Evolutionary conservation across 1,140 invertebrate species (phyloP).

Genomic region (Sycobia sp.): DNA sequence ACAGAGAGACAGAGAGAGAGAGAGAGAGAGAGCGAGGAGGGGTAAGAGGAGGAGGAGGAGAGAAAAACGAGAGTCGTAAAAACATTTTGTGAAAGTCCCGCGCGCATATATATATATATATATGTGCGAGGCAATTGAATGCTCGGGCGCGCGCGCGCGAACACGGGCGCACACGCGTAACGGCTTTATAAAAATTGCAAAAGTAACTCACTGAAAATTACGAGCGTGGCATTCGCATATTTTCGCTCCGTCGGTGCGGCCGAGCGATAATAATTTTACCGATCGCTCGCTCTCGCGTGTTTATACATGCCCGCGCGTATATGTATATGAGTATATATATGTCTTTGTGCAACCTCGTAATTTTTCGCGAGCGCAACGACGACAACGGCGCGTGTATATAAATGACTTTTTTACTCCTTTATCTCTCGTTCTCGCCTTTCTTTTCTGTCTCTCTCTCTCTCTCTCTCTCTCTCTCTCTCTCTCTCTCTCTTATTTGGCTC

Average conservation of each 20-base stretch:
- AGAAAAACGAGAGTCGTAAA: slow-evolving; percentile 31
- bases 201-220: slow-evolving; percentile 25
- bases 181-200: slow-evolving; percentile 26
- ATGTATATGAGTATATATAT: too few species aligned
- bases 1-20: too few species aligned
- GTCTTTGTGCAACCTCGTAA: slow-evolving; percentile 20
- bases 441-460: not conserved
- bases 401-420: not conserved
- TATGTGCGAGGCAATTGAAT: slow-evolving; percentile 16
- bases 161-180: not conserved
- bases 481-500: too few species aligned
- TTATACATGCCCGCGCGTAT: too few species aligned
- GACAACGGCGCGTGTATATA: slow-evolving; percentile 7
- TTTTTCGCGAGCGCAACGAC: slow-evolving; percentile 1
- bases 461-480: not conserved
- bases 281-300: too few species aligned
- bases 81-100: slow-evolving; percentile 31
- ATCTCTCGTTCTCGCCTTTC: not conserved
- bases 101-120: too few species aligned
- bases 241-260: too few species aligned
- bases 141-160: not conserved
- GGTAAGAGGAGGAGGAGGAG: too few species aligned
- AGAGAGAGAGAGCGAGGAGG: slow-evolving; percentile 12
- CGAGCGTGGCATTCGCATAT: slow-evolving; percentile 4
- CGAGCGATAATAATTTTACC: slow-evolving; percentile 11